phyloP scores from a whole-genome alignment of 2,797 vertebrate species.

The Chromobotia macracanthus region DNA sequence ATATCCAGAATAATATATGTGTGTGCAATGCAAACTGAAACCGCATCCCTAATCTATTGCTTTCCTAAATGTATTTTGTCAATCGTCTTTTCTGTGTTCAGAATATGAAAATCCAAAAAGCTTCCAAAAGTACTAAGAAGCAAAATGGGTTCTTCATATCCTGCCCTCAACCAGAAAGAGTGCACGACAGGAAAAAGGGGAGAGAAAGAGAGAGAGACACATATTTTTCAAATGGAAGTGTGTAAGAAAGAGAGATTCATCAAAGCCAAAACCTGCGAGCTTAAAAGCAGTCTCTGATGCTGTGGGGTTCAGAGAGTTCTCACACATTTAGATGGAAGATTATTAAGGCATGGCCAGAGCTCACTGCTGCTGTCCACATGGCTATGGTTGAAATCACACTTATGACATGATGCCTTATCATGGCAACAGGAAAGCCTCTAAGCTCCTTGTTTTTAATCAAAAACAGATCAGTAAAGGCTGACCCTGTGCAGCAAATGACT shows the following conservation, averaged over 20 bases:
- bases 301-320: conserved; percentile 52
- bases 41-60: conserved; percentile 19
- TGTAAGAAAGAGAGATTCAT: conserved; percentile 56
- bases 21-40: conserved; percentile 22
- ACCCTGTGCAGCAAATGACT: conserved; percentile 60
- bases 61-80: conserved; percentile 19
- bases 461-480: conserved; percentile 63
- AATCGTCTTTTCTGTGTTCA: not conserved
- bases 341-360: conserved; percentile 44
- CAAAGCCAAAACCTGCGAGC: conserved; percentile 56
- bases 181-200: conserved; percentile 7
- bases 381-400: conserved; percentile 57
- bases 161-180: not conserved
- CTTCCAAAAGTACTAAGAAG: conserved; percentile 23
- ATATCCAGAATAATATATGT: conserved; percentile 6
- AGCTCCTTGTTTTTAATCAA: conserved; percentile 66
- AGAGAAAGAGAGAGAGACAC: conserved; percentile 27
- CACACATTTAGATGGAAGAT: conserved; percentile 63
- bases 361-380: conserved; percentile 45
- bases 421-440: conserved; percentile 52
- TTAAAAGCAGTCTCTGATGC: conserved; percentile 55
- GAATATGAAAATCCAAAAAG: conserved; percentile 24
- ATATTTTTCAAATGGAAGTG: conserved; percentile 47
- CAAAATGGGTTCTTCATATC: conserved; percentile 1
- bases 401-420: conserved; percentile 62